Evolutionary conservation across 2,113 vertebrate species (phyloP), one percentile per base, ranked within the genome.

Genomic region (Smithornis capensis): DNA sequence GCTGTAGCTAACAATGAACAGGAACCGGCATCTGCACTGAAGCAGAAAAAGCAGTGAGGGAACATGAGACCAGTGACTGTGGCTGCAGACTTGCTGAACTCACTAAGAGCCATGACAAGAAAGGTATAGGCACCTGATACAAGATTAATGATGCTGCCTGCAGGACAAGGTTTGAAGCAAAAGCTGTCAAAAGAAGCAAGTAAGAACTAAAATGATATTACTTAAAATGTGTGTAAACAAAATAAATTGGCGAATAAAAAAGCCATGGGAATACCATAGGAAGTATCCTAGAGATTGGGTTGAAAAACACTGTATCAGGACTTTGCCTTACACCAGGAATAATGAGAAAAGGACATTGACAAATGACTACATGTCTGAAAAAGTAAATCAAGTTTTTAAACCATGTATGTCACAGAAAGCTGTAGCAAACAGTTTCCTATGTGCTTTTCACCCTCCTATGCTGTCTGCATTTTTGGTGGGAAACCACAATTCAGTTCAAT

Each of bases 111-210:
- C 52, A 9, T 23, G 85, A 86, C 77, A 86, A 81, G 74, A 49
- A 88, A 88, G 31, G 42, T 79, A 84, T 27, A 87, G 83, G 71
- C 68, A 92, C 64, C 62, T 56, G 56, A 90, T 89, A 83, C 91
- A 95, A 93, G 89, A 95, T 95, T 95, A 89, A 94, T 86, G 85
- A 82, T 50, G 57, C 64, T 88, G 60, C 78, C 47, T 79, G 27
- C 56, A 59, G 77, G 80, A 95, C 50, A 73, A 73, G 33, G 11
- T 37, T 77, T 9, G 7, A 73, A 79, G 62, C 40, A 38, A 90
- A 85, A 38, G n/a, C 75, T 83, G 50, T 49, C 79, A 82, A 52
- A 86, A 63, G 55, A 88, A 78, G 64, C n/a, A 69, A 87, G 28
- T 1, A 5, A 79, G 75, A 71, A 84, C 52, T 81, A 77, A 77